These are phyloP conservation scores for Anisognathus igniventris DNA, from an alignment of 2,797 vertebrate species.

Conservation along the genomic window DNA sequence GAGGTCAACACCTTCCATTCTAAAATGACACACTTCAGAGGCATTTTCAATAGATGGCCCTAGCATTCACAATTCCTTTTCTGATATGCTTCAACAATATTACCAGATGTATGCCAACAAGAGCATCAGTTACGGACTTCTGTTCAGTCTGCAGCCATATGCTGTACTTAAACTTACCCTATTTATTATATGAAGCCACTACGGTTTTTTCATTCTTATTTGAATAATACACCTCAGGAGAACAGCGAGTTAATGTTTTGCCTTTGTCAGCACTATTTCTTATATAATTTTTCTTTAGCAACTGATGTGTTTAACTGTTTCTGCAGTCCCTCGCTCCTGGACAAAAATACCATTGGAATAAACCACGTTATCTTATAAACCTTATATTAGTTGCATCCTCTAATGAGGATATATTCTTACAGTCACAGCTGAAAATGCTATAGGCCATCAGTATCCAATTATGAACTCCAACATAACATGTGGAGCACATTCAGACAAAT, in stretches of 20 bases:
- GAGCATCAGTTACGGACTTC: rapidly evolving
- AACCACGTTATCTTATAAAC: background rate
- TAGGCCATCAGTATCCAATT: background rate
- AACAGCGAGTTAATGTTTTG: background rate
- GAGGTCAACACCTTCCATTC: background rate
- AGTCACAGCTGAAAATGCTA: background rate
- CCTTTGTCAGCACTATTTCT: background rate
- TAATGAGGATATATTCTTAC: background rate
- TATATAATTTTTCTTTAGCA: background rate
- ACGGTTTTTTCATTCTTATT: background rate
- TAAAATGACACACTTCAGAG: background rate
- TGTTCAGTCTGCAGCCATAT: background rate
- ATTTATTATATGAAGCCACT: background rate
- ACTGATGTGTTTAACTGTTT: background rate
- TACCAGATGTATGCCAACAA: background rate
- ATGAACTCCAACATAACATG: background rate
- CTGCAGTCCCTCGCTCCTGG: background rate
- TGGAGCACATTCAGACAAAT: background rate
- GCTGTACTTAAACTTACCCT: background rate
- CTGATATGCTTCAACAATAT: rapidly evolving
- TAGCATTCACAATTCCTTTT: background rate
- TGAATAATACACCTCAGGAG: background rate
- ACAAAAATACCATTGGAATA: background rate
- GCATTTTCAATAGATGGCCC: background rate
- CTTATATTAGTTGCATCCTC: background rate